Evolutionary conservation across 2,113 vertebrate genomes (phyloP), one percentile per base, ranked within the genome.

Genomic region (Myrmecobius fasciatus): DNA sequence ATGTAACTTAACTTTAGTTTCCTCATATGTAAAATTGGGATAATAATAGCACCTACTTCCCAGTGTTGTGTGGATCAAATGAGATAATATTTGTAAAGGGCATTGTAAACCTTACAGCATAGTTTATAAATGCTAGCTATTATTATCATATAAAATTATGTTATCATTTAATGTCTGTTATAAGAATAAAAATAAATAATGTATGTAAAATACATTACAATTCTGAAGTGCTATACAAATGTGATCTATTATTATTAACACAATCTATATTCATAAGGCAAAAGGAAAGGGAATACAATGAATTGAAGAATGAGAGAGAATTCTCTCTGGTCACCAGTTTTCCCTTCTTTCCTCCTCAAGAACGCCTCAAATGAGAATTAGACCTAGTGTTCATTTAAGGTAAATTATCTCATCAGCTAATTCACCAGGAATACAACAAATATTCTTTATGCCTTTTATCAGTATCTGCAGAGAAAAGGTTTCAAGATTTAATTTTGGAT

Each of bases 401-500:
- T 46, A 54, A 43, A 26, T 26, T 14, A 6, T 75, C 0, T 36
- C 20, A 36, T 24, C 49, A 52, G 22, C 43, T 49, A 93, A 89
- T 92, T 52, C 11, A 53, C 48, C 48, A 51, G 46, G 51, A 43
- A 0, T 6, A 36, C 52, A 92, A 60, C 88, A 95, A 52, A 89
- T n/a, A 43, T 43, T 89, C 88, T 7, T 25, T 20, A 51, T 28
- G 52, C 89, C 10, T 91, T 91, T 92, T 88, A 22, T 43, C 1
- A 91, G 47, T 3, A 25, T 25, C 54, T 48, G 75, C 0, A 92
- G 52, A 95, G 88, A 43, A 94, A 96, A 94, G 8, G 52, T 67
- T 94, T 89, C 94, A 93, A 52, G 54, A 43, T 36, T 89, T 95
- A 89, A 26, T 95, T 49, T 49, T 31, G 26, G 91, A 83, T 89